phyloP scores from a whole-genome alignment of 2,888 invertebrate genomes.

The Torymus tubicola region DNA sequence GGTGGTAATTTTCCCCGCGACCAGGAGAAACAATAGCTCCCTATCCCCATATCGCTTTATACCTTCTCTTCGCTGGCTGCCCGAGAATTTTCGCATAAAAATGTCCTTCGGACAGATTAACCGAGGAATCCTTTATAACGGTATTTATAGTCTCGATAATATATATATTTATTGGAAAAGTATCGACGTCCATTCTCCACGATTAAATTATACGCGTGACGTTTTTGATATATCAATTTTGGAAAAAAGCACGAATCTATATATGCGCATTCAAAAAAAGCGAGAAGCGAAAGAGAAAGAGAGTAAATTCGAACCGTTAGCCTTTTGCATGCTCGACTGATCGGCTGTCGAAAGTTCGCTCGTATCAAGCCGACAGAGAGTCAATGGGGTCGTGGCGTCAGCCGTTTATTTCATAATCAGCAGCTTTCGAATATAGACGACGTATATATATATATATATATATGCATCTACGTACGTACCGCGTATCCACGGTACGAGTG shows the following conservation, averaged over 20 bases:
- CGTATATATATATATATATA: no score
- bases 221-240: no score
- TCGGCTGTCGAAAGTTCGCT: slow-evolving; percentile 59
- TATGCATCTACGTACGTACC: background rate
- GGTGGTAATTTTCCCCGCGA: slow-evolving; percentile 46
- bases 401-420: slow-evolving; percentile 74
- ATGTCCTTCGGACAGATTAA: slow-evolving; percentile 25
- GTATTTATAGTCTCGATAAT: no score
- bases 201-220: no score
- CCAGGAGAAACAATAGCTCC: slow-evolving; percentile 43
- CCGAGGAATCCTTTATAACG: background rate
- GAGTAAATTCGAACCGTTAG: no score
- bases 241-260: background rate
- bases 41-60: slow-evolving; percentile 1
- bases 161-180: no score
- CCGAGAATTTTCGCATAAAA: slow-evolving; percentile 10
- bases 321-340: slow-evolving; percentile 35
- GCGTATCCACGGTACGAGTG: no score
- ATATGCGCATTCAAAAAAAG: background rate
- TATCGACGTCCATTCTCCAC: no score
- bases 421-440: slow-evolving; percentile 70
- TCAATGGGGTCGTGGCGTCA: slow-evolving; percentile 58
- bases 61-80: background rate
- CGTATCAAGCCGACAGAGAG: slow-evolving; percentile 55
- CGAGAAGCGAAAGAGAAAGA: slow-evolving; percentile 9